Evolutionary conservation across 2,888 invertebrate genomes (phyloP), one percentile per base, ranked within the genome.

Genomic region (Temnothorax ravouxi): DNA sequence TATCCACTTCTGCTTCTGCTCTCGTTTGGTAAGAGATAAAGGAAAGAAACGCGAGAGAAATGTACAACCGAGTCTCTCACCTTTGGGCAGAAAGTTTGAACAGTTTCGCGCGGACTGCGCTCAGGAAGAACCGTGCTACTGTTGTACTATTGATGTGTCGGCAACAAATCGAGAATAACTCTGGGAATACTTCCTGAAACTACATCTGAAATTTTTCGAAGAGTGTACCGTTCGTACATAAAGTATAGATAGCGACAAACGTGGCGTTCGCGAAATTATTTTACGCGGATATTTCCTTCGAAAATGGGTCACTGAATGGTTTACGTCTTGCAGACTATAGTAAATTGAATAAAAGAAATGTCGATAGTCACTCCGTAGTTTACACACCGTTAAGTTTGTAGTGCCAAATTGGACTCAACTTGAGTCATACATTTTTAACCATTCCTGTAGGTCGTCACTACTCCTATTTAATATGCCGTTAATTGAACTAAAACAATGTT

Each of bases 81-180:
- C 6, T 13, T 72, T 21, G 34, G 34, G 29, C 25, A 25, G 38
- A 59, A 72, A 72, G 72, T 80, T 80, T 72, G 47, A 79, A 8
- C 71, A 71, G 71, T 47, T 79, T 59, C 56, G 34, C 56, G 15
- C 29, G 56, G 69, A 44, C 56, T 56, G 44, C 56, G 18, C 29
- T 29, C 29, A 69, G 11, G n/a, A 66, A 44, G 54, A n/a, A 54
- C 29, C 44, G 21, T 29, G 15, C 2, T 34, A 54, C n/a, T 59
- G 41, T 29, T 72, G 56, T 21, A 50, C 25, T 67, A 66, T 41
- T 38, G 71, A 56, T 69, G 47, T 18, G 44, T 47, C 47, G 11
- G 18, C 25, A 59, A 72, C 50, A 72, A 61, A 71, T 61, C 44
- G 38, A 15, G 6, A 79, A 69, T 54, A 79, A 71, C 47, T 80